phyloP scores from a whole-genome alignment of 2,888 invertebrate species.

The Macaria notata region DNA sequence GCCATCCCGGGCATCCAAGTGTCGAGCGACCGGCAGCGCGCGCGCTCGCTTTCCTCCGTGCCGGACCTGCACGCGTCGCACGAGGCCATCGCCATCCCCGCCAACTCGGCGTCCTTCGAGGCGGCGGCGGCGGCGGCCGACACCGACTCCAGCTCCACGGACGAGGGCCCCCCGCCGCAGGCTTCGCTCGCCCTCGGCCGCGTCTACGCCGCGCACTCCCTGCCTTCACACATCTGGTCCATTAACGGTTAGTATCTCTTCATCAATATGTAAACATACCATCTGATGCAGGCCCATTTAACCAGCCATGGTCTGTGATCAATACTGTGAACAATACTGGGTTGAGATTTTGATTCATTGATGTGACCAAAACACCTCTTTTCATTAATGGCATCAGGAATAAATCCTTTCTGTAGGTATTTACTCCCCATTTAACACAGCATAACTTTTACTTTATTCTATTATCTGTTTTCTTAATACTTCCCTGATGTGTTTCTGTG shows the following conservation, averaged over 20 bases:
- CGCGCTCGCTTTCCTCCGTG: slow-evolving; percentile 91
- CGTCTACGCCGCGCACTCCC: slow-evolving; percentile 93
- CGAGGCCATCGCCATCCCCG: slow-evolving; percentile 84
- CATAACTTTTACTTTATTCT: too few relatives aligned
- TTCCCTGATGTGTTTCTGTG: too few relatives aligned
- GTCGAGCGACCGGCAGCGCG: slow-evolving; percentile 90
- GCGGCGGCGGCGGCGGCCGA: slow-evolving; percentile 85
- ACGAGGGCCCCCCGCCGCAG: slow-evolving; percentile 78
- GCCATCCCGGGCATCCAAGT: slow-evolving; percentile 88
- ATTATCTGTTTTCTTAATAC: too few relatives aligned
- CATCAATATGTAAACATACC: background rate
- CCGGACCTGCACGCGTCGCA: slow-evolving; percentile 86
- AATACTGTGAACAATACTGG: background rate
- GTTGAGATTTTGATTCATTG: too few relatives aligned
- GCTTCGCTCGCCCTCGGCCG: slow-evolving; percentile 85
- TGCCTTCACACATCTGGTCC: slow-evolving; percentile 96
- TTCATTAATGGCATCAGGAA: too few relatives aligned
- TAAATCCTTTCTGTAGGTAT: too few relatives aligned
- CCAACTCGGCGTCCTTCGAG: slow-evolving; percentile 84
- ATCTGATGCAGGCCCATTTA: too few relatives aligned
- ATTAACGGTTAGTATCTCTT: slow-evolving; percentile 87
- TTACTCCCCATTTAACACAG: too few relatives aligned
- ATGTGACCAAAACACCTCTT: too few relatives aligned
- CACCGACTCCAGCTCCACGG: slow-evolving; percentile 86
- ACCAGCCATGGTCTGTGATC: too few relatives aligned